A percentile compares a stretch with the other conserved stretches of the same genome.
Conservation (phyloP, 2,888 invertebrate species). For the Coelinius sp. region DNA sequence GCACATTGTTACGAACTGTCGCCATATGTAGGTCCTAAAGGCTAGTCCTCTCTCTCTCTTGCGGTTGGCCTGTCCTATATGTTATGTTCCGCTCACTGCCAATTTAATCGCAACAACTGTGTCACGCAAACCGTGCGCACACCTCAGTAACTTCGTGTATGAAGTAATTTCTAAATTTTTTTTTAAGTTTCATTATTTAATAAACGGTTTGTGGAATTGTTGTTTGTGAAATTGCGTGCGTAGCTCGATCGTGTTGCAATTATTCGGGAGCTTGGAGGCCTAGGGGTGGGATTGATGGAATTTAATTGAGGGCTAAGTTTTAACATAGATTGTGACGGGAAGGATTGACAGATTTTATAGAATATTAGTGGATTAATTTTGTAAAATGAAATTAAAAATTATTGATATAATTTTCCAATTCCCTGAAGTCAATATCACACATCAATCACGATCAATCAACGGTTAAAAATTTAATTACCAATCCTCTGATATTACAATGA, state of each 20-base stretch:
- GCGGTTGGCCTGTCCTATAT: not conserved
- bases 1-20: not conserved
- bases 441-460: not conserved
- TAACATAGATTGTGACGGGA: not conserved
- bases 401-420: no score
- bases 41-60: not conserved
- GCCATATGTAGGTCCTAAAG: not conserved
- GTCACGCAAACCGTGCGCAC: slow-evolving; percentile 34
- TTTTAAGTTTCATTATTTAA: not conserved
- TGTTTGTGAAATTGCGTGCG: not conserved
- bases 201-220: not conserved
- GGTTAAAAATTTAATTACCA: not conserved
- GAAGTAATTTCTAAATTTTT: not conserved
- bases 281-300: not conserved
- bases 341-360: no score
- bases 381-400: no score
- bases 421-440: not conserved
- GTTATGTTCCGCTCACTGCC: slow-evolving; percentile 23
- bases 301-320: not conserved
- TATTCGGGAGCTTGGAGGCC: not conserved
- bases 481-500: not conserved
- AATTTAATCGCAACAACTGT: slow-evolving; percentile 37
- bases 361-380: no score
- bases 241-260: not conserved
- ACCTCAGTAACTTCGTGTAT: not conserved